Percentiles rank a stretch among this genome's conserved stretches.
These are phyloP conservation scores for Drosophila chauvacae DNA, from an alignment of 1,140 invertebrate genomes.

Conservation along the genomic window DNA sequence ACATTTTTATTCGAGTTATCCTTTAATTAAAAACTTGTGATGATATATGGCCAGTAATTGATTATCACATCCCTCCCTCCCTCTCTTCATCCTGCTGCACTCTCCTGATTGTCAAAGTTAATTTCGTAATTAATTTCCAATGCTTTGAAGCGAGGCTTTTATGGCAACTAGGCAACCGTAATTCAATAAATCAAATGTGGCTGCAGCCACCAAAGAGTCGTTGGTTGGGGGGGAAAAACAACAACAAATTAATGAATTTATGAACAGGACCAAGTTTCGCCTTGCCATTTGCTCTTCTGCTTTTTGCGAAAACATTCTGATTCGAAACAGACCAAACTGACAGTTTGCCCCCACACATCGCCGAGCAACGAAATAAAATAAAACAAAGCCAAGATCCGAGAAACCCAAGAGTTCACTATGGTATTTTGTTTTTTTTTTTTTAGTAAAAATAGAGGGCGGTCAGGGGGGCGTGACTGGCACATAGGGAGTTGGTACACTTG, in stretches of 20 bases:
- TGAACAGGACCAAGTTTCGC: conserved; percentile 73
- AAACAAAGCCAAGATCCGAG: conserved; percentile 17
- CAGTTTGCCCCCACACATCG: conserved; percentile 51
- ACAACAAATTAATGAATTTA: conserved; percentile 82
- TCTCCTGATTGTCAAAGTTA: conserved; percentile 54
- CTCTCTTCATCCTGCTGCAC: not conserved
- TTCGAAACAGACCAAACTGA: conserved; percentile 50
- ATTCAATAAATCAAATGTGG: conserved; percentile 81
- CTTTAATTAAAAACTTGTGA: conserved; percentile 61
- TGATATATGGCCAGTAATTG: conserved; percentile 49
- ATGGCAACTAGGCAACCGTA: conserved; percentile 70
- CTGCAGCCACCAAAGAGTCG: conserved; percentile 50
- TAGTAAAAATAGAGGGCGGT: not conserved
- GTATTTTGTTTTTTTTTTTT: conserved; percentile 1
- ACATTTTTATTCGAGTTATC: conserved; percentile 13
- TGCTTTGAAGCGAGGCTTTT: conserved; percentile 71
- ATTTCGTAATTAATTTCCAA: conserved; percentile 78
- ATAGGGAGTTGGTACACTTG: conserved; percentile 3
- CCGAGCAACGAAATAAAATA: conserved; percentile 22
- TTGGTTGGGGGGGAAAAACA: conserved; percentile 14
- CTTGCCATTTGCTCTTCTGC: conserved; percentile 60
- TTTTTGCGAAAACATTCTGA: conserved; percentile 47
- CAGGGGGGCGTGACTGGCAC: not conserved
- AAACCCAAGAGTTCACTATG: conserved; percentile 15
- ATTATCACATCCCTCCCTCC: not conserved